These are phyloP conservation scores for Sclerurus mexicanus DNA, from an alignment of 2,113 vertebrate species.

Conservation along the genomic window DNA sequence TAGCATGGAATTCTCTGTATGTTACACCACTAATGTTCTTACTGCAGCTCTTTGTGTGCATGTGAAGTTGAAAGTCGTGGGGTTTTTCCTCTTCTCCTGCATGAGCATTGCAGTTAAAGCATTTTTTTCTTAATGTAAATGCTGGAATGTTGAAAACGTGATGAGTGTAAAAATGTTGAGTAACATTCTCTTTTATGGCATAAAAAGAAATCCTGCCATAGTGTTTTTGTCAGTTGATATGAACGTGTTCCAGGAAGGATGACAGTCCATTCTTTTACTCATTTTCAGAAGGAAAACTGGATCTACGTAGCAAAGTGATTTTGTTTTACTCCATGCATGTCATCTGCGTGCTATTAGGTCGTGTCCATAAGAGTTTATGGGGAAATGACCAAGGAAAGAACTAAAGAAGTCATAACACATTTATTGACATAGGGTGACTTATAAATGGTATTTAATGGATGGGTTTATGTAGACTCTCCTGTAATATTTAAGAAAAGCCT, in stretches of 20 bases:
- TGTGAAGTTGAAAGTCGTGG: neutral
- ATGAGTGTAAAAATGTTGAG: neutral
- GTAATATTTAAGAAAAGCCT: neutral
- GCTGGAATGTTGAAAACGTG: neutral
- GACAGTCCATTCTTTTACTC: neutral
- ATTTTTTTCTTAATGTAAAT: neutral
- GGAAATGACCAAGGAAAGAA: neutral
- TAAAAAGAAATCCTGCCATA: neutral
- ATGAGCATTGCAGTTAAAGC: slow-evolving; percentile 34
- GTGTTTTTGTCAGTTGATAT: neutral
- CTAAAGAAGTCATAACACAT: accelerated
- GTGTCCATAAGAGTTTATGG: neutral
- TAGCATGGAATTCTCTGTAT: neutral
- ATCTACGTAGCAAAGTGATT: neutral
- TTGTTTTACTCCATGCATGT: neutral
- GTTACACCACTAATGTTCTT: slow-evolving; percentile 11
- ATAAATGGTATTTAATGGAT: neutral
- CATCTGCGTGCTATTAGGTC: neutral
- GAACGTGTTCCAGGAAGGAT: neutral
- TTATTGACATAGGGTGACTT: neutral
- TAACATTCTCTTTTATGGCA: neutral
- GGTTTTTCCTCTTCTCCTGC: slow-evolving; percentile 10
- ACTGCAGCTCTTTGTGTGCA: neutral
- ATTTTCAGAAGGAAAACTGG: neutral
- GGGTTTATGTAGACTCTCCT: neutral